A percentile compares a stretch with the other conserved stretches of the same genome.
Conservation (phyloP, 2,888 invertebrate genomes). For the Drosophila longiperda region DNA sequence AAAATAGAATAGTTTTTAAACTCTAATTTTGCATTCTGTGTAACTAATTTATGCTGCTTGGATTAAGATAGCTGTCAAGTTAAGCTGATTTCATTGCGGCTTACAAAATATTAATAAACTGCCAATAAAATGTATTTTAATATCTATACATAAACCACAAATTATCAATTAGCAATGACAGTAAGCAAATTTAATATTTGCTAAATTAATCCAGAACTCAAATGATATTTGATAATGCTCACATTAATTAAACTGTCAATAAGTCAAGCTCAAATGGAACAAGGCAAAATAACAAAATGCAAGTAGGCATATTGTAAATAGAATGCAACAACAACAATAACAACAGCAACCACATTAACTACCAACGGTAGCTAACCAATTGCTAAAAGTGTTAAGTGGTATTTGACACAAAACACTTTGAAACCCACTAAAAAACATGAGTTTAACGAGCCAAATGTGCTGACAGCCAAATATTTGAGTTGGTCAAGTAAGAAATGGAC, state of each 20-base stretch:
- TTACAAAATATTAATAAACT: constrained; percentile 5
- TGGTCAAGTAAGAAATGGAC: constrained; percentile 24
- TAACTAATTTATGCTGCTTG: background rate
- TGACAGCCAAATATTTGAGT: constrained; percentile 12
- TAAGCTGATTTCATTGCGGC: background rate
- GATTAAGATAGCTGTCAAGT: background rate
- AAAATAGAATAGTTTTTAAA: background rate
- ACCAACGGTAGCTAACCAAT: constrained; percentile 39
- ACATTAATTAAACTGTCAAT: background rate
- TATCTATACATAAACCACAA: background rate
- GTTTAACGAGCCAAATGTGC: constrained; percentile 15
- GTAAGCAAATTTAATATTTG: background rate
- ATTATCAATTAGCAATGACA: constrained; percentile 1
- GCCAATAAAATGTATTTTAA: background rate
- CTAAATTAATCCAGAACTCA: constrained; percentile 17
- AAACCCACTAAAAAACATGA: constrained; percentile 1
- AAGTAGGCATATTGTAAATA: constrained; percentile 56
- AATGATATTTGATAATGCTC: constrained; percentile 10
- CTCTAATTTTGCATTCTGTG: background rate
- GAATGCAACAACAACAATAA: constrained; percentile 52
- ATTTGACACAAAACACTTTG: constrained; percentile 33
- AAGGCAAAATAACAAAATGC: constrained; percentile 42
- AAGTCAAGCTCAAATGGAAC: constrained; percentile 35
- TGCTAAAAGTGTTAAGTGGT: constrained; percentile 70
- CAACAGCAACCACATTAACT: constrained; percentile 21